These are phyloP conservation scores for Choloepus didactylus DNA, from an alignment of 2,797 vertebrate species.

Conservation along the genomic window DNA sequence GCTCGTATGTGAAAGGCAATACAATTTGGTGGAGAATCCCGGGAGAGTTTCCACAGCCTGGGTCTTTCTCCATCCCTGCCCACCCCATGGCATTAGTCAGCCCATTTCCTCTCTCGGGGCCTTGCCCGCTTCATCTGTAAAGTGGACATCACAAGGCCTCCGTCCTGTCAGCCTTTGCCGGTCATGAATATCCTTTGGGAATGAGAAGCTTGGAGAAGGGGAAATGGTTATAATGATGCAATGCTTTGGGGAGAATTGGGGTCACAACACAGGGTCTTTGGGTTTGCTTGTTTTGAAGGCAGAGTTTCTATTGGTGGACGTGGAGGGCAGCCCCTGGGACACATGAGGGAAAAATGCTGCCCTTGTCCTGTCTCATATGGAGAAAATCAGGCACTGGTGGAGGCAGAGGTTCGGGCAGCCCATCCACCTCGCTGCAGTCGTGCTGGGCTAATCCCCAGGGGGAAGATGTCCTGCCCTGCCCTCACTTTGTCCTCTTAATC, in stretches of 20 bases:
- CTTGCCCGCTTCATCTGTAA: not conserved
- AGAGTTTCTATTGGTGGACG: not conserved
- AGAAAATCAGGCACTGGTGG: not conserved
- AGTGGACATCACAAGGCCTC: not conserved
- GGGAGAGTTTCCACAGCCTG: not conserved
- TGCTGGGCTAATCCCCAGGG: conserved; percentile 85
- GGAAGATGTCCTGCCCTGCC: conserved; percentile 85
- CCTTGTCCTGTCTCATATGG: not conserved
- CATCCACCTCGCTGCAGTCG: conserved; percentile 84
- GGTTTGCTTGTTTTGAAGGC: not conserved
- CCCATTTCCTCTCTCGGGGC: no score
- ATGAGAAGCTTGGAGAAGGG: not conserved
- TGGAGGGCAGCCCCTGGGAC: not conserved
- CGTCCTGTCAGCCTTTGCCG: not conserved
- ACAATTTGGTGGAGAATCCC: rapidly evolving
- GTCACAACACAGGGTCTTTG: no score
- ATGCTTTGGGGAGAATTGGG: rapidly evolving
- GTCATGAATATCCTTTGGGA: no score
- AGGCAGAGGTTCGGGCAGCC: conserved; percentile 72
- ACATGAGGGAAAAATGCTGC: rapidly evolving
- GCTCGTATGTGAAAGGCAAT: rapidly evolving
- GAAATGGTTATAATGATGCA: rapidly evolving
- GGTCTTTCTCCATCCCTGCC: no score
- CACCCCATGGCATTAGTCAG: not conserved
- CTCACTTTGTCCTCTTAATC: conserved; percentile 90